Evolutionary conservation across 2,113 vertebrate genomes (phyloP).

Genomic region (human (Homo sapiens)): DNA sequence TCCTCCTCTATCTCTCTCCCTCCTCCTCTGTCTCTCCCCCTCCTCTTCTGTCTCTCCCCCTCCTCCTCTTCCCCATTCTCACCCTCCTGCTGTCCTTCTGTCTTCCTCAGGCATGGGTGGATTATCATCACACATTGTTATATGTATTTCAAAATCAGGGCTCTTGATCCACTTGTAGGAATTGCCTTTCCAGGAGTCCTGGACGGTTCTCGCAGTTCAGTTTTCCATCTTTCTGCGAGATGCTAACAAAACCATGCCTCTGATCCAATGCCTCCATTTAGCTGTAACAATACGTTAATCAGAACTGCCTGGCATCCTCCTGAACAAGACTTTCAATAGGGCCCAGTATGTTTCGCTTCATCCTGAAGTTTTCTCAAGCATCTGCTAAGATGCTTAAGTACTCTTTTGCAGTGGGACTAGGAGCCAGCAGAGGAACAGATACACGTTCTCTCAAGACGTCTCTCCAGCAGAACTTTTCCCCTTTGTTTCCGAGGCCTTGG

Average conservation of each 20-base stretch:
- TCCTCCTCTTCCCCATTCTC: no score
- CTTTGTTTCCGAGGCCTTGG: slow-evolving; percentile 14
- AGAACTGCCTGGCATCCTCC: slow-evolving; percentile 41
- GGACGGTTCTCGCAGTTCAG: neutral
- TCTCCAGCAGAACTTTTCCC: neutral
- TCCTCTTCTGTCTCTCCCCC: no score
- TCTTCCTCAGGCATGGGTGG: slow-evolving; percentile 68
- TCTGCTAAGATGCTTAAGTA: slow-evolving; percentile 77
- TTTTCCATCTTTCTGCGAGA: no score
- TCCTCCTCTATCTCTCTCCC: no score
- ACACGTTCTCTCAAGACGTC: slow-evolving; percentile 1
- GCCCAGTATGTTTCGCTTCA: slow-evolving; percentile 78
- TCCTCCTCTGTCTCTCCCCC: no score
- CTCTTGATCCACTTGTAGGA: slow-evolving; percentile 35
- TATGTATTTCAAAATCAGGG: slow-evolving; percentile 76
- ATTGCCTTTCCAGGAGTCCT: neutral
- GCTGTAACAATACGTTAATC: slow-evolving; percentile 46
- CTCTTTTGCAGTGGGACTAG: neutral
- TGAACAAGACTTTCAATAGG: slow-evolving; percentile 45
- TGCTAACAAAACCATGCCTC: slow-evolving; percentile 31
- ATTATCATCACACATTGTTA: slow-evolving; percentile 76
- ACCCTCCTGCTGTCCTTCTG: slow-evolving; percentile 60
- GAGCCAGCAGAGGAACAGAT: slow-evolving; percentile 31
- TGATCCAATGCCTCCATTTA: neutral
- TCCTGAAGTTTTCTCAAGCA: slow-evolving; percentile 68